These are phyloP conservation scores for Hypanus sabinus DNA, from an alignment of 2,113 vertebrate genomes.

Conservation along the genomic window DNA sequence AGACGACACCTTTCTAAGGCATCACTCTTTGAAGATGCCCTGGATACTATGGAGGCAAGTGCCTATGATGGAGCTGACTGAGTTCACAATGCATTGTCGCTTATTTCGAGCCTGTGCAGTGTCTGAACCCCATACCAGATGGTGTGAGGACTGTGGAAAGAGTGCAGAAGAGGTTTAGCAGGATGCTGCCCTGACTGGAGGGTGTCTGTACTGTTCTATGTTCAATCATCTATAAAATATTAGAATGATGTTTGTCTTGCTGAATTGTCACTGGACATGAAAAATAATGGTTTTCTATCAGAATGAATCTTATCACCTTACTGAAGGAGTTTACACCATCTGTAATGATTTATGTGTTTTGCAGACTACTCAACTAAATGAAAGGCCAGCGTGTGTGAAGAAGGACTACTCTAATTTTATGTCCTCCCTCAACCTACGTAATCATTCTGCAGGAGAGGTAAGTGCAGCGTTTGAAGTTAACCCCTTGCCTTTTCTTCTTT, in stretches of 20 bases:
- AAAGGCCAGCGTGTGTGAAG: conserved; percentile 88
- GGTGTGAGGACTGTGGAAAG: no score
- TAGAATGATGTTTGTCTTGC: not conserved
- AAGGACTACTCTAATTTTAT: conserved; percentile 98
- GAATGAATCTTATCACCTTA: not conserved
- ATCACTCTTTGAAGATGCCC: no score
- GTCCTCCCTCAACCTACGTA: conserved; percentile 91
- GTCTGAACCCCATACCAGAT: no score
- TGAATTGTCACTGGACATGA: not conserved
- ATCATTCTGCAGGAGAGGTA: conserved; percentile 94
- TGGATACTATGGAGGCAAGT: no score
- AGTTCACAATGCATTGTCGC: no score
- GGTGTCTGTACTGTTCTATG: no score
- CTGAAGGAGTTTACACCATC: not conserved
- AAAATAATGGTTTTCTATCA: not conserved
- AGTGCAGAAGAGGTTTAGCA: no score
- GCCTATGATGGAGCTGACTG: no score
- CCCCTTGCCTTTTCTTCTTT: no score
- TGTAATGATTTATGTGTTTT: conserved; percentile 25
- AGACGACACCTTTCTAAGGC: no score
- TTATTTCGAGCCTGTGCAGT: no score
- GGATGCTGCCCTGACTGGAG: no score
- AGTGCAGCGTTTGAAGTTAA: not conserved
- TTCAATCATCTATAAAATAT: not conserved
- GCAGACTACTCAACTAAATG: conserved; percentile 80